These are phyloP conservation scores for Protonemura montana DNA, from an alignment of 2,888 invertebrate species.

Conservation along the genomic window DNA sequence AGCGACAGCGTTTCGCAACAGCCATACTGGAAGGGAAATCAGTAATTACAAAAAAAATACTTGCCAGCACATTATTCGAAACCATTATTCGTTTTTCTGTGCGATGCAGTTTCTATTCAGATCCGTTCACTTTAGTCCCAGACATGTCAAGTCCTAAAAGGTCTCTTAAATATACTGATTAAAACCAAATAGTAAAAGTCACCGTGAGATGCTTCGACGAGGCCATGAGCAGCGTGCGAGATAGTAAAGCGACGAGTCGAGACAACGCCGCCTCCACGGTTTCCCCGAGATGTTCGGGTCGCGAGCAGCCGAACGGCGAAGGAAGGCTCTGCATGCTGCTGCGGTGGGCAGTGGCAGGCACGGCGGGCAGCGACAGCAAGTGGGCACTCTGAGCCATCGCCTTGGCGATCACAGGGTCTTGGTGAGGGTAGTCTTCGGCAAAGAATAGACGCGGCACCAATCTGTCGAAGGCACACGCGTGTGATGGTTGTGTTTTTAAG, in stretches of 20 bases:
- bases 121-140: too few relatives aligned
- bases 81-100: too few relatives aligned
- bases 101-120: too few relatives aligned
- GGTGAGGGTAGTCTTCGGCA: conserved; percentile 61
- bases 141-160: too few relatives aligned
- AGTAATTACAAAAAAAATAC: too few relatives aligned
- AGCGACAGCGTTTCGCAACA: conserved; percentile 73
- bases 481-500: too few relatives aligned
- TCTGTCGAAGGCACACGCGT: conserved; percentile 41
- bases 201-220: conserved; percentile 74
- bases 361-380: conserved; percentile 57
- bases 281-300: conserved; percentile 53
- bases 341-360: conserved; percentile 26
- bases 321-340: conserved; percentile 61
- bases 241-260: conserved; percentile 63
- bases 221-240: conserved; percentile 66
- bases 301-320: conserved; percentile 59
- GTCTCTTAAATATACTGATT: too few relatives aligned
- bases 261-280: conserved; percentile 65
- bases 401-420: conserved; percentile 64
- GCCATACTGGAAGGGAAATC: conserved; percentile 62
- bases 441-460: conserved; percentile 61
- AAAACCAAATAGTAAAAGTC: too few relatives aligned
- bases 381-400: conserved; percentile 59
- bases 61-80: too few relatives aligned